Evolutionary conservation across 2,113 vertebrate species (phyloP).

Genomic region (Strix aluco): DNA sequence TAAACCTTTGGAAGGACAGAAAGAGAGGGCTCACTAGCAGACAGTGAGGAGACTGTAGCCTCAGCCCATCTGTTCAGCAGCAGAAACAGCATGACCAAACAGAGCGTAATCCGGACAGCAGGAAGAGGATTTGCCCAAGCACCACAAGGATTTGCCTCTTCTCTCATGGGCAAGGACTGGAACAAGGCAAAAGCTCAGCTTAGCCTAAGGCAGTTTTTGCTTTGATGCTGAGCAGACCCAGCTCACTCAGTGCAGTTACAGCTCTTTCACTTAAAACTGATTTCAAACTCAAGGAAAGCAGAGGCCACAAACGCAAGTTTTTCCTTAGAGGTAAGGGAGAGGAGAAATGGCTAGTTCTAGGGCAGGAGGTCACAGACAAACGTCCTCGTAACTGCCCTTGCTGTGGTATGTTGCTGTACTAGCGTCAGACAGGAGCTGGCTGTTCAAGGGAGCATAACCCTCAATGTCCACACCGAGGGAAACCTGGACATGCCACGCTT

Average conservation of each 20-base stretch:
- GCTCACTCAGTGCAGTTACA: background rate
- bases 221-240: background rate
- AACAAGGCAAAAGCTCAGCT: background rate
- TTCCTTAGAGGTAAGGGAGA: background rate
- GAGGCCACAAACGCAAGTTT: background rate
- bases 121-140: background rate
- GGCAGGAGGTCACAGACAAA: background rate
- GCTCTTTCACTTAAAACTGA: background rate
- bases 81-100: background rate
- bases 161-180: background rate
- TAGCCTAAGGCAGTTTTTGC: background rate
- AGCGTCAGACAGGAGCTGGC: background rate
- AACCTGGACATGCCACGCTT: accelerated
- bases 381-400: background rate
- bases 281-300: background rate
- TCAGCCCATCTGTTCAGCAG: constrained; percentile 5
- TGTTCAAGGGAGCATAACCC: background rate
- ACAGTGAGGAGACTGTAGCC: background rate
- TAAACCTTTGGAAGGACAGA: background rate
- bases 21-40: background rate
- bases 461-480: background rate
- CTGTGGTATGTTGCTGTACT: accelerated
- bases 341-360: background rate
- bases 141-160: background rate
- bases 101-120: background rate